Evolutionary conservation across 2,888 invertebrate genomes (phyloP).

Genomic region (Cryptophagus acutangulus): DNA sequence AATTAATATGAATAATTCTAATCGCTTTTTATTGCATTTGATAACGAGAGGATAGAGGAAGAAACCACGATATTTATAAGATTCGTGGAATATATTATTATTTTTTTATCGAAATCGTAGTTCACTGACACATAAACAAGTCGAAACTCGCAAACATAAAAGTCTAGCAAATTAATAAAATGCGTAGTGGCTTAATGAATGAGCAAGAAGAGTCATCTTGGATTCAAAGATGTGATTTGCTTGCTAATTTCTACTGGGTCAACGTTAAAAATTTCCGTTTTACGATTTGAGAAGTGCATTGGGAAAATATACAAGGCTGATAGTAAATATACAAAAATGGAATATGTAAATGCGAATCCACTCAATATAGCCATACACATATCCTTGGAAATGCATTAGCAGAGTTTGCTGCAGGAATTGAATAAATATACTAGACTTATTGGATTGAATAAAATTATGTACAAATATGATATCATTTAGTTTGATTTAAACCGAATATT

Average conservation of each 20-base stretch:
- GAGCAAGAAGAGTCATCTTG: background rate
- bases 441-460: slow-evolving; percentile 18
- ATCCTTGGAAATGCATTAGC: slow-evolving; percentile 24
- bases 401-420: slow-evolving; percentile 20
- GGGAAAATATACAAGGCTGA: slow-evolving; percentile 17
- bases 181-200: background rate
- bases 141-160: slow-evolving; percentile 13
- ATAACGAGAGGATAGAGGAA: no score
- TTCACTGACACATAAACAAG: slow-evolving; percentile 15
- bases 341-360: slow-evolving; percentile 23
- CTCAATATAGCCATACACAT: slow-evolving; percentile 21
- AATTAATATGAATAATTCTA: no score
- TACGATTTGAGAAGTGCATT: slow-evolving; percentile 10
- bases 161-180: slow-evolving; percentile 5
- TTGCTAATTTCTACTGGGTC: slow-evolving; percentile 14
- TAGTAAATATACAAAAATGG: slow-evolving; percentile 20
- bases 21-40: no score
- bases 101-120: slow-evolving; percentile 10
- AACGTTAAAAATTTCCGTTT: slow-evolving; percentile 11
- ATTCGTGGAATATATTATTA: slow-evolving; percentile 14
- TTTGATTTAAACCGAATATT: no score
- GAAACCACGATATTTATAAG: no score
- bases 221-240: slow-evolving; percentile 8
- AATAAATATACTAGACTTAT: slow-evolving; percentile 22
- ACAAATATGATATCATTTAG: no score